Percentiles rank a stretch among this genome's conserved stretches.
phyloP scores from a whole-genome alignment of 2,888 invertebrate genomes.

The Orthosia incerta region DNA sequence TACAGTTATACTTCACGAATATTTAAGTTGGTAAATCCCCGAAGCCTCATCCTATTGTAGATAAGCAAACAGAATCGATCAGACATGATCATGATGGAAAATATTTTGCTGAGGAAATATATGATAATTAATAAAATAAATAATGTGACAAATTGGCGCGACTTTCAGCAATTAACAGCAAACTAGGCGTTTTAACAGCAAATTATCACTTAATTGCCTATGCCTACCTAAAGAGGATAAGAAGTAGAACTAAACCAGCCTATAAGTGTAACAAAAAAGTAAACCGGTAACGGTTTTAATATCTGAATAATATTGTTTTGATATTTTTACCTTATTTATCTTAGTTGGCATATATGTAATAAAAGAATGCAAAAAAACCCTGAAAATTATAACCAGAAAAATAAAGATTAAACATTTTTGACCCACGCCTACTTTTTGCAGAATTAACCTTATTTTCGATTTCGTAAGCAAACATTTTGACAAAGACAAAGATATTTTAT shows the following conservation, averaged over 20 bases:
- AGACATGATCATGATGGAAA: slow-evolving; percentile 16
- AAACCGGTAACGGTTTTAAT: background rate
- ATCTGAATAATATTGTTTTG: background rate
- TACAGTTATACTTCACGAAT: background rate
- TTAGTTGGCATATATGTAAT: background rate
- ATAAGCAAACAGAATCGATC: slow-evolving; percentile 5
- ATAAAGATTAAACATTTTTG: background rate
- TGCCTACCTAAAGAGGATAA: too few relatives aligned
- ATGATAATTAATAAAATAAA: slow-evolving; percentile 14
- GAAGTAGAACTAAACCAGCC: background rate
- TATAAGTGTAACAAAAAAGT: background rate
- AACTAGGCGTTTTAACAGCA: background rate
- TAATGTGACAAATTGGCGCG: background rate
- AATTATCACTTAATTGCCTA: background rate
- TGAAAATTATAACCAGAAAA: background rate
- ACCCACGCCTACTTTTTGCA: background rate
- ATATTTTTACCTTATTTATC: background rate
- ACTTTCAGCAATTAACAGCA: slow-evolving; percentile 8
- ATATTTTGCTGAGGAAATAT: background rate
- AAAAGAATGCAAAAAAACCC: too few relatives aligned
- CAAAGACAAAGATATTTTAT: too few relatives aligned
- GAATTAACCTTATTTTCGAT: slow-evolving; percentile 25
- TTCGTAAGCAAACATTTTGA: slow-evolving; percentile 28
- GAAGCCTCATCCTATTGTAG: background rate
- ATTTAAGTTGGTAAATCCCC: background rate